These are phyloP conservation scores for Coendou prehensilis DNA, from an alignment of 2,797 vertebrate species.

Conservation along the genomic window DNA sequence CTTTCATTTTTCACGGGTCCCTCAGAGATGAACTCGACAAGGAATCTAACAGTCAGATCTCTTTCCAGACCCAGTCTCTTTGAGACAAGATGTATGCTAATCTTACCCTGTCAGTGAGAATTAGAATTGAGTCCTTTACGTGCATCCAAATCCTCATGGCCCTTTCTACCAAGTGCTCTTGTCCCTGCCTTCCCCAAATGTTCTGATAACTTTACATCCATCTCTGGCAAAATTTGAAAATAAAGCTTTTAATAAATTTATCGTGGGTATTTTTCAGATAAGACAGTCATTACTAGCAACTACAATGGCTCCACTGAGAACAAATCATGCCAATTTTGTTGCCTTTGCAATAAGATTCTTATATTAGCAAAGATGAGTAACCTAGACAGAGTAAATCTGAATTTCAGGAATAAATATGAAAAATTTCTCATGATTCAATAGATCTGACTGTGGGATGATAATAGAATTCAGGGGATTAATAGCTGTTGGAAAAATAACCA, in stretches of 20 bases:
- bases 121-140: not conserved
- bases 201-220: conserved; percentile 12
- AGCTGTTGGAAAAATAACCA: not conserved
- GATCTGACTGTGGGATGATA: not conserved
- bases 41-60: not conserved
- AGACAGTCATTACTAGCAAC: conserved; percentile 37
- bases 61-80: not conserved
- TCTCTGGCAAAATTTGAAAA: conserved; percentile 17
- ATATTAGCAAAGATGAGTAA: conserved; percentile 24
- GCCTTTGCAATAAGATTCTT: not conserved
- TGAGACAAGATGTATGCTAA: not conserved
- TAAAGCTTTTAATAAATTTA: not conserved
- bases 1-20: not conserved
- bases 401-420: conserved; percentile 41
- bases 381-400: not conserved
- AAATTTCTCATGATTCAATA: conserved; percentile 7
- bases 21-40: not conserved
- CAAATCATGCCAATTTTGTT: not conserved
- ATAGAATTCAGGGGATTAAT: not conserved
- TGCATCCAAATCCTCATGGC: not conserved
- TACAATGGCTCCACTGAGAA: not conserved
- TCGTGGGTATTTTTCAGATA: conserved; percentile 11
- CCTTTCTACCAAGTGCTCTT: not conserved
- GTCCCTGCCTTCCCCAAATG: not conserved
- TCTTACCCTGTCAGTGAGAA: not conserved